phyloP scores from a whole-genome alignment of 2,797 vertebrate species.

The Platalea minor region DNA sequence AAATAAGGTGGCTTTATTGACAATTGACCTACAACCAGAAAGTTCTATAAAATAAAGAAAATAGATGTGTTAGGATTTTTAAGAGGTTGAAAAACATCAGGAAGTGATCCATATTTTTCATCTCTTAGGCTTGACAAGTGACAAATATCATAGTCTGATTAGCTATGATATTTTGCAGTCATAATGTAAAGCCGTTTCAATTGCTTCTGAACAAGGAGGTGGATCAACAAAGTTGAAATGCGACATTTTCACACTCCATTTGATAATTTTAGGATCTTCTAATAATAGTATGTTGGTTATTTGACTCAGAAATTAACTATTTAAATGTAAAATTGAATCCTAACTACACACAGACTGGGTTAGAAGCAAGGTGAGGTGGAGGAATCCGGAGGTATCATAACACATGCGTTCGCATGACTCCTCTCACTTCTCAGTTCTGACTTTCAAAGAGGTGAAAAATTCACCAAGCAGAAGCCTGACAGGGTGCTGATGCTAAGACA shows the following conservation, averaged over 20 bases:
- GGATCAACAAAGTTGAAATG: slow-evolving; percentile 21
- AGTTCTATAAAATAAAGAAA: neutral
- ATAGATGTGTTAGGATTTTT: neutral
- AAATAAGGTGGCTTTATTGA: neutral
- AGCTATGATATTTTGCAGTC: neutral
- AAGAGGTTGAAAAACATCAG: slow-evolving; percentile 15
- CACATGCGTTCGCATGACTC: neutral
- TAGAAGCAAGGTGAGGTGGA: neutral
- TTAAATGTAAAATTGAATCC: neutral
- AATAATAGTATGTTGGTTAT: neutral
- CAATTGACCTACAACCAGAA: neutral
- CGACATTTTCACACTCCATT: neutral
- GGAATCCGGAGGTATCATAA: neutral
- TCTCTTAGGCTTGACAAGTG: neutral
- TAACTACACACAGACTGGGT: neutral
- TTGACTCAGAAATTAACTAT: neutral
- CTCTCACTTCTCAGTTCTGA: neutral
- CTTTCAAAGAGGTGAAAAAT: neutral
- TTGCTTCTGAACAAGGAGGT: neutral
- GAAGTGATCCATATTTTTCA: neutral
- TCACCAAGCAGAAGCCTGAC: neutral
- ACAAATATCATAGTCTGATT: neutral
- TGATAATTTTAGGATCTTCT: neutral
- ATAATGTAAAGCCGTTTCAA: neutral
- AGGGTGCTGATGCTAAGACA: neutral